Evolutionary conservation across 1,140 invertebrate genomes (phyloP).

Genomic region (Onthophagus taurus): DNA sequence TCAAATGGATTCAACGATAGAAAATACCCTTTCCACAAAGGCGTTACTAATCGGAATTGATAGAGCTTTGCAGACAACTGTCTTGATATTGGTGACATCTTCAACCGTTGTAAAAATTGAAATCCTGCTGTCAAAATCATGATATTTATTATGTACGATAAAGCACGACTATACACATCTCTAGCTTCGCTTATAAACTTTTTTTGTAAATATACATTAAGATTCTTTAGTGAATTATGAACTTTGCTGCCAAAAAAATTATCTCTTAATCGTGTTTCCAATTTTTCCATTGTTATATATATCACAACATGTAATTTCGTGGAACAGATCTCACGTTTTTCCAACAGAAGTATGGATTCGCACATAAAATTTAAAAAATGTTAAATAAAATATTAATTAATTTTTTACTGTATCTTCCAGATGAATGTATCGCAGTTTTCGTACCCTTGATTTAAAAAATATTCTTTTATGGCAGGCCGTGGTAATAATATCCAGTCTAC

Average conservation of each 20-base stretch:
- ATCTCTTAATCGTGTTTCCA: no score
- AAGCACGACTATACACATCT: background rate
- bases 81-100: background rate
- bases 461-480: no score
- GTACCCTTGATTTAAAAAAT: no score
- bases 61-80: background rate
- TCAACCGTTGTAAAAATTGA: no score
- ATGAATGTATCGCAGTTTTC: no score
- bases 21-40: constrained; percentile 6
- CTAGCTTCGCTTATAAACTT: background rate
- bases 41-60: background rate
- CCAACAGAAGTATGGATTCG: background rate
- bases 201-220: background rate
- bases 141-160: background rate
- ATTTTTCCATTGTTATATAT: no score
- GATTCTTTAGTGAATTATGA: background rate
- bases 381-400: background rate
- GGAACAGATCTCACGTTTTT: background rate
- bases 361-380: background rate
- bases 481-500: no score
- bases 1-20: background rate
- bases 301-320: background rate
- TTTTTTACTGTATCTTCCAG: no score
- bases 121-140: no score
- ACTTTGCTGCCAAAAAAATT: background rate